phyloP scores from a whole-genome alignment of 2,888 invertebrate genomes.

The Aproaerema taeniolella region DNA sequence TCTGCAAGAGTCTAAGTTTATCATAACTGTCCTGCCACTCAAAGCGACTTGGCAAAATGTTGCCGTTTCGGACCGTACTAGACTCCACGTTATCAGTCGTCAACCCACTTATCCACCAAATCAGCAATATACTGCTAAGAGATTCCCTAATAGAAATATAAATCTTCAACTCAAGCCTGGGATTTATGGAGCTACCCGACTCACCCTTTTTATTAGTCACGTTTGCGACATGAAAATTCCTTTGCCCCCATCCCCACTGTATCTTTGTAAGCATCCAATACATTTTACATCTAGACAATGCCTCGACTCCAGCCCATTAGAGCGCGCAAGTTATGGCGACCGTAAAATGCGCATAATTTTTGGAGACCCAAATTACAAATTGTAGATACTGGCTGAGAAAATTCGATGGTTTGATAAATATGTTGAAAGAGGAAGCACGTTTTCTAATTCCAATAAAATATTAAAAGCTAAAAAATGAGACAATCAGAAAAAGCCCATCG shows the following conservation, averaged over 20 bases:
- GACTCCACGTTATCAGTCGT: neutral
- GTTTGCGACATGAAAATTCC: constrained; percentile 21
- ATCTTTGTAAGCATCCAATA: constrained; percentile 9
- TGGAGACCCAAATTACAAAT: neutral
- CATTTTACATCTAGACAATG: constrained; percentile 12
- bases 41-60: no score
- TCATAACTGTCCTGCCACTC: no score
- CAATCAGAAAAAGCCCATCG: neutral
- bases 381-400: no score
- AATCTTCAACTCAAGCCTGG: constrained; percentile 17
- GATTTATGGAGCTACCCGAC: constrained; percentile 23
- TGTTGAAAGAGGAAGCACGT: neutral
- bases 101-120: constrained; percentile 1
- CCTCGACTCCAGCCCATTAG: constrained; percentile 4
- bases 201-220: constrained; percentile 24
- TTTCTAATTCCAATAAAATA: neutral
- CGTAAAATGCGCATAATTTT: constrained; percentile 4
- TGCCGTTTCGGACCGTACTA: no score
- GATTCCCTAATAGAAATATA: constrained; percentile 22
- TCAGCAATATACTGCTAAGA: constrained; percentile 5
- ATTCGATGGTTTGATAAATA: no score
- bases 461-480: neutral
- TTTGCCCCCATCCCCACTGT: constrained; percentile 9
- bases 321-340: constrained; percentile 6
- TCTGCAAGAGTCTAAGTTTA: no score